These are phyloP conservation scores for Nyctalus aviator DNA, from an alignment of 2,797 vertebrate species.

Conservation along the genomic window DNA sequence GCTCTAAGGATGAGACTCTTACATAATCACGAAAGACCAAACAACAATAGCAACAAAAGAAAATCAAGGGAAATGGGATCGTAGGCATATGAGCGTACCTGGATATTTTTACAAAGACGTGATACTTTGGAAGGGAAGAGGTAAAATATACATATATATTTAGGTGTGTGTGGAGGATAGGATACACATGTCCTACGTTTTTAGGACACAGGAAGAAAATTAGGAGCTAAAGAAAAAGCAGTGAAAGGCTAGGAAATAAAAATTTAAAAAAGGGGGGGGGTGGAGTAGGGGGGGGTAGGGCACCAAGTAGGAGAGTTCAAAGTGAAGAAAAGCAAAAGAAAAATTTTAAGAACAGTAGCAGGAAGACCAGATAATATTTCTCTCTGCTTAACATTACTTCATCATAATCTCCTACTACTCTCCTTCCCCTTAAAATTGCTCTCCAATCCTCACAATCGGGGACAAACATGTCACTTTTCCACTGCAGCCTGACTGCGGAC, in stretches of 20 bases:
- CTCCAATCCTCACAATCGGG: background rate
- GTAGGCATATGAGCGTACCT: background rate
- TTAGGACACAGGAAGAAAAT: conserved; percentile 1
- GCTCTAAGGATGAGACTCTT: background rate
- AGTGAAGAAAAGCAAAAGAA: background rate
- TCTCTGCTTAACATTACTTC: background rate
- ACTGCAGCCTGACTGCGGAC: background rate
- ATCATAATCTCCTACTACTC: background rate
- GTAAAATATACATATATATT: background rate
- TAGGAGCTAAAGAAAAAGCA: background rate
- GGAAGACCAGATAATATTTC: background rate
- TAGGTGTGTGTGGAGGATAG: background rate
- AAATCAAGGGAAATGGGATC: background rate
- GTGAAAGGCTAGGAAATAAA: background rate
- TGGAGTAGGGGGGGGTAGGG: background rate
- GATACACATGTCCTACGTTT: background rate
- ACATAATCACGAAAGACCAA: background rate
- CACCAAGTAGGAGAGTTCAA: background rate
- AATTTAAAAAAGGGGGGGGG: background rate
- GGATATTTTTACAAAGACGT: background rate
- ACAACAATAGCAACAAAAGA: background rate
- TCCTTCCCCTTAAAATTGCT: background rate
- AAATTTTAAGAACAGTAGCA: background rate
- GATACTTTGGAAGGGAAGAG: background rate
- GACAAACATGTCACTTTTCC: background rate